Evolutionary conservation across 2,888 invertebrate genomes (phyloP), one percentile per base, ranked within the genome.

Genomic region (Chloroclysta siterata): DNA sequence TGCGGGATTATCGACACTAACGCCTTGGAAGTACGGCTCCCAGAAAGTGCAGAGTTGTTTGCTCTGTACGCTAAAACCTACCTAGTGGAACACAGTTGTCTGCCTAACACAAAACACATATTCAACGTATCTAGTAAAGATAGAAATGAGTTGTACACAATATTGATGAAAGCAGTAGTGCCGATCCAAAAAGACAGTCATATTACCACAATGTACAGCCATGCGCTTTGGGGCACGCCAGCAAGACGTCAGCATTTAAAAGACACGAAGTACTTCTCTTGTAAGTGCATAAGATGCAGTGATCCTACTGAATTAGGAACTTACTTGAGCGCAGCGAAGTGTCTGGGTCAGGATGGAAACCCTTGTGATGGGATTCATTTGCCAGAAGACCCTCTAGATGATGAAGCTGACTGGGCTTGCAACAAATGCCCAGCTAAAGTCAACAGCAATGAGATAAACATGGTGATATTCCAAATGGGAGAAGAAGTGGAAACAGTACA

Each of bases 1-100:
- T 97, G 96, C 74, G 97, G 97, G 0, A 95, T 97, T 51, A 95
- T 97, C 51, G 97, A 98, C 74, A 96, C 97, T 0, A 97, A 97
- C 72, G 96, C 96, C 2, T 87, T 97, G 79, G 97, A 97, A 85
- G 95, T 97, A 47, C 93, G 94, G 41, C 76, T 94, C 1, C 90
- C 94, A 13, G 94, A 94, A 67, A 96, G 96, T 13, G 91, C 95
- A 0, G 97, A 97, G 79, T 86, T 97, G 0, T 94, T 95, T 15
- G 96, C 95, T 0, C 83, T 98, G 13, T 98, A 96, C 76, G 94
- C 96, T 7, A 96, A 94, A 0, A 96, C 96, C 0, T 97, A 95
- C 68, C 94, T 97, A 66, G 94, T 98, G 91, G 97, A 98, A 82
- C 97, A 98, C 78, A 95, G 94, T 68, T 98, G 98, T 75, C 79